phyloP scores from a whole-genome alignment of 2,797 vertebrate species.

The Dryobates pubescens region DNA sequence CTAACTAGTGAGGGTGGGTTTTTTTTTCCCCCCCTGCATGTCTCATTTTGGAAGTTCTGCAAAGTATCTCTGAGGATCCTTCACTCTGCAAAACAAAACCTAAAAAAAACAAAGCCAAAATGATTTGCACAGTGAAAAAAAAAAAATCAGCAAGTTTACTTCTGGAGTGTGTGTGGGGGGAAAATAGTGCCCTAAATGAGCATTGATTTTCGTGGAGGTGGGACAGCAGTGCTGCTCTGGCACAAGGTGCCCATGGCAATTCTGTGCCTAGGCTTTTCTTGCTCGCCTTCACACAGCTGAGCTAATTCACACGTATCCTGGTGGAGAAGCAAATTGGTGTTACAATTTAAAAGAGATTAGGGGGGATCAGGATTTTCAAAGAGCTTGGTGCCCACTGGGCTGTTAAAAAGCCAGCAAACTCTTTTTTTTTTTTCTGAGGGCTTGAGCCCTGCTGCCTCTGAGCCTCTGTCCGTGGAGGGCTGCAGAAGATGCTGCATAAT shows the following conservation, averaged over 20 bases:
- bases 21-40: background rate
- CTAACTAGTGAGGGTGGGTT: background rate
- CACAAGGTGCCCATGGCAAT: background rate
- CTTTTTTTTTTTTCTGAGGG: background rate
- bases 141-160: background rate
- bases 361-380: constrained; percentile 30
- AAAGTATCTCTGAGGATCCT: background rate
- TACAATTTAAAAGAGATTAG: constrained; percentile 24
- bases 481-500: background rate
- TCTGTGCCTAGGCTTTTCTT: background rate
- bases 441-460: background rate
- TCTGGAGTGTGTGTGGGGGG: background rate
- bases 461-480: background rate
- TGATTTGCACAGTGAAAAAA: background rate
- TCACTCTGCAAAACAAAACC: background rate
- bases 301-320: background rate
- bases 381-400: background rate
- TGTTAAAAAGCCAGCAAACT: constrained; percentile 12
- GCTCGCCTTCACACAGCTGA: background rate
- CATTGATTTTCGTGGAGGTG: background rate
- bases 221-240: background rate
- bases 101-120: too few species aligned
- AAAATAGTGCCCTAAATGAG: background rate
- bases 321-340: background rate
- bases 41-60: constrained; percentile 23